Conservation (phyloP, 2,797 vertebrate species). For the Acridotheres tristis region DNA sequence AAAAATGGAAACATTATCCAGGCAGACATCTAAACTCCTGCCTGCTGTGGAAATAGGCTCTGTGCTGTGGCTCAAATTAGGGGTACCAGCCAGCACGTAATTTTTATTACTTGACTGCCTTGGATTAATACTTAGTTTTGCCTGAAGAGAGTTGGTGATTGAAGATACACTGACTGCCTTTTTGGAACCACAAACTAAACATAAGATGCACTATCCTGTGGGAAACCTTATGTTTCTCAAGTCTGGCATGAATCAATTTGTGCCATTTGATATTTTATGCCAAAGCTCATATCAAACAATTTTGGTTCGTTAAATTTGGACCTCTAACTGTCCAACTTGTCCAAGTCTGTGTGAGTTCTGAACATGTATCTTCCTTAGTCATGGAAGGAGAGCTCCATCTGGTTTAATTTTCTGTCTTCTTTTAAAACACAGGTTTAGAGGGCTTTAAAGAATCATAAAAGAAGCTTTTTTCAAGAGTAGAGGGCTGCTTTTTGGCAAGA, state of each 20-base stretch:
- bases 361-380: not conserved
- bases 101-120: not conserved
- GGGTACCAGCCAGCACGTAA: not conserved
- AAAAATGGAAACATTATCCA: not conserved
- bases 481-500: not conserved
- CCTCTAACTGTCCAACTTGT: not conserved
- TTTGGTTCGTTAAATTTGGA: not conserved
- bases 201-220: not conserved
- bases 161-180: not conserved
- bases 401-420: not conserved
- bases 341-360: not conserved
- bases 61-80: not conserved
- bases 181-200: not conserved
- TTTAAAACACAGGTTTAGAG: not conserved
- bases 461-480: not conserved
- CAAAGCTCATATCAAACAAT: not conserved
- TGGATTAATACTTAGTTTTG: not conserved
- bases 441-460: not conserved
- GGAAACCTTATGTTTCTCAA: not conserved
- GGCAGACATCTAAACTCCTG: not conserved
- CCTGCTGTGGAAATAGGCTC: not conserved
- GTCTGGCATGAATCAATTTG: not conserved
- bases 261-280: not conserved
- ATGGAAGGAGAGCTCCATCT: not conserved
- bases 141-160: not conserved